These are phyloP conservation scores for Ligdia adustata DNA, from an alignment of 2,888 invertebrate genomes.

Conservation along the genomic window DNA sequence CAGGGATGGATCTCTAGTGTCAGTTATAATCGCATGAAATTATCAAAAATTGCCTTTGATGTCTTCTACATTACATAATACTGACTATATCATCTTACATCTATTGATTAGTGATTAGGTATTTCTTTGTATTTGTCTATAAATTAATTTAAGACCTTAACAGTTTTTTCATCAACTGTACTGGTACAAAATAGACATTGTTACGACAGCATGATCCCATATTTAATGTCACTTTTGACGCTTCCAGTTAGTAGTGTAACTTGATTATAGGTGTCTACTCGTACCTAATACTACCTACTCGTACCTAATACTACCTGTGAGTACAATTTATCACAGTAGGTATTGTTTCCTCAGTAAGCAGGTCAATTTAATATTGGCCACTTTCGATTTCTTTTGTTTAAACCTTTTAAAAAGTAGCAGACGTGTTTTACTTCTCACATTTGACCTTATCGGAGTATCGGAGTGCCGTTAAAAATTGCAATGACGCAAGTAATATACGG, in stretches of 20 bases:
- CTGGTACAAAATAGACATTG: constrained; percentile 39
- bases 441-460: constrained; percentile 36
- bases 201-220: constrained; percentile 42
- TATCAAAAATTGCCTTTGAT: no score
- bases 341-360: constrained; percentile 22
- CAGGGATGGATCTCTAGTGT: no score
- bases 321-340: constrained; percentile 18
- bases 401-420: constrained; percentile 16
- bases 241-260: constrained; percentile 48
- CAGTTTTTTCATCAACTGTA: constrained; percentile 41
- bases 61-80: no score
- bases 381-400: constrained; percentile 35
- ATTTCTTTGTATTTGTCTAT: no score
- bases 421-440: constrained; percentile 32
- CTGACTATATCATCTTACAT: no score
- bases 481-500: constrained; percentile 29
- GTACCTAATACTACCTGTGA: no score
- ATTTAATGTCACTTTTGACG: constrained; percentile 54
- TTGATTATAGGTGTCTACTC: neutral
- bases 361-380: constrained; percentile 20
- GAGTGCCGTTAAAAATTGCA: constrained; percentile 29
- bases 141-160: no score
- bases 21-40: no score
- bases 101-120: no score
- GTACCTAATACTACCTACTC: no score